Evolutionary conservation across 2,888 invertebrate species (phyloP).

Genomic region (Ectropis crepuscularia): DNA sequence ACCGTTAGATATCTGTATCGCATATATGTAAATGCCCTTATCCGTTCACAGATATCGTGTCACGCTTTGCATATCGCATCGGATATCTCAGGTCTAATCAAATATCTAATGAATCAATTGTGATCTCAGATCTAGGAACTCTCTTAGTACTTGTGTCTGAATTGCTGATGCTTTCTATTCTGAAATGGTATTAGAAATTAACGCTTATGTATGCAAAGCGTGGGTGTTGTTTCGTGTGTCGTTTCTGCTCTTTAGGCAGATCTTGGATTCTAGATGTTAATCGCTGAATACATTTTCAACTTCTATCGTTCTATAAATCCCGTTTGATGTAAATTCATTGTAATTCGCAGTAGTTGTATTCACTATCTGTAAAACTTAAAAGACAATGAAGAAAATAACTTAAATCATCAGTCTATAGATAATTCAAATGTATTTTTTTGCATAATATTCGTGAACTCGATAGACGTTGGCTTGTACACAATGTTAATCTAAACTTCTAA

Average conservation of each 20-base stretch:
- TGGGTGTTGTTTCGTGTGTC: not conserved
- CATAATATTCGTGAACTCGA: no score
- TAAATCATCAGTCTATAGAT: no score
- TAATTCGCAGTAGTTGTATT: no score
- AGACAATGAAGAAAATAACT: no score
- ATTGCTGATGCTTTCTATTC: slow-evolving; percentile 34
- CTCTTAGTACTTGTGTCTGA: slow-evolving; percentile 29
- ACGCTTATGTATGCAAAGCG: slow-evolving; percentile 7
- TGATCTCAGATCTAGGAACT: slow-evolving; percentile 37
- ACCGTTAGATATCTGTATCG: no score
- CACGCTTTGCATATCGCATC: slow-evolving; percentile 70
- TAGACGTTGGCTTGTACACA: no score
- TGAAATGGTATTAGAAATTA: slow-evolving; percentile 17
- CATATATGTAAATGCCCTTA: slow-evolving; percentile 54
- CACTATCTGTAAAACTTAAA: no score
- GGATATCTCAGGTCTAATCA: slow-evolving; percentile 71
- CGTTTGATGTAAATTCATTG: no score
- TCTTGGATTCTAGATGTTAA: not conserved
- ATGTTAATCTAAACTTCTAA: no score
- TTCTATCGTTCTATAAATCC: no score
- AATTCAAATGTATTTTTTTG: no score
- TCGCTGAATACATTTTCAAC: not conserved
- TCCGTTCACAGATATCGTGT: slow-evolving; percentile 61
- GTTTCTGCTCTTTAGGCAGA: not conserved
- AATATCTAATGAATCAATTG: slow-evolving; percentile 78